Evolutionary conservation across 1,140 invertebrate species (phyloP).

Genomic region (Cydia strobilella): DNA sequence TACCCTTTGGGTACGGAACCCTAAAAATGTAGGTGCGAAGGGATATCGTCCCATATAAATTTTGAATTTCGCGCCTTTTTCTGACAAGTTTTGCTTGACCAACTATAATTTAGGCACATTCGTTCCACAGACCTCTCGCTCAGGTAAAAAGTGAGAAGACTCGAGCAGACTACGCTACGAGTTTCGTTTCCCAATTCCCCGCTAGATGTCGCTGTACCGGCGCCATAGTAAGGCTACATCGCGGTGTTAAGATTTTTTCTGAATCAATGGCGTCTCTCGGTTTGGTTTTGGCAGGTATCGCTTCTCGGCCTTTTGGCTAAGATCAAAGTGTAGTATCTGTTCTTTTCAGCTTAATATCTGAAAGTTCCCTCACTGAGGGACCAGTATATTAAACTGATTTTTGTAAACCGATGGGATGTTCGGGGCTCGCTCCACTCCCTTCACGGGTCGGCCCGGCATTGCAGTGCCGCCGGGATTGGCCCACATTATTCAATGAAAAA

Average conservation of each 20-base stretch:
- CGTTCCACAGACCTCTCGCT: background rate
- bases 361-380: slow-evolving; percentile 20
- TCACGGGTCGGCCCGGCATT: slow-evolving; percentile 19
- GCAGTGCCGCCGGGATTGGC: slow-evolving; percentile 13
- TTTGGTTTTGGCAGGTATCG: background rate
- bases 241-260: slow-evolving; percentile 13
- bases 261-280: background rate
- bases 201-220: background rate
- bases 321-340: slow-evolving; percentile 20
- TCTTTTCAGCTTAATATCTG: slow-evolving; percentile 21
- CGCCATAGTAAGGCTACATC: background rate
- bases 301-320: slow-evolving; percentile 20
- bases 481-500: background rate
- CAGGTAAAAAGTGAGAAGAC: too few species aligned
- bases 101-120: background rate
- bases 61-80: too few species aligned
- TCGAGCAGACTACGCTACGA: too few species aligned
- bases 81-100: too few species aligned
- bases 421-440: slow-evolving; percentile 14
- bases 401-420: slow-evolving; percentile 15
- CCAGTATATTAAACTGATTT: slow-evolving; percentile 19
- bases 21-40: too few species aligned
- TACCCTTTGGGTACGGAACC: too few species aligned
- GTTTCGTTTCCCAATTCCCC: background rate
- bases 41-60: too few species aligned